Evolutionary conservation across 2,888 invertebrate genomes (phyloP).

Genomic region (Elegia similella): DNA sequence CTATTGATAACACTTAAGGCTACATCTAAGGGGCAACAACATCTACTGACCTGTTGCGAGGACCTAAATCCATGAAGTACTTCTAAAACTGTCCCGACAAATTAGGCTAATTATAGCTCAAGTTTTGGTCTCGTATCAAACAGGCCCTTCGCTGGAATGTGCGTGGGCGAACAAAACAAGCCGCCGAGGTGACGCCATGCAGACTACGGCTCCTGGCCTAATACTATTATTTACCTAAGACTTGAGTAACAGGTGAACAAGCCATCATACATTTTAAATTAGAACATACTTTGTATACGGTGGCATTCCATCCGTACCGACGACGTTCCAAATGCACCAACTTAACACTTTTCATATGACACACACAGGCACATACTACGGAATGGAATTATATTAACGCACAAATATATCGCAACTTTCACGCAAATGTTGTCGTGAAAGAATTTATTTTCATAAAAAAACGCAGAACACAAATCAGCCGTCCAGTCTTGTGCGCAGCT

Average conservation of each 20-base stretch:
- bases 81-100: constrained; percentile 9
- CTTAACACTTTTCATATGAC: constrained; percentile 37
- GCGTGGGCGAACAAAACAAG: constrained; percentile 38
- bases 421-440: constrained; percentile 24
- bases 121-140: constrained; percentile 22
- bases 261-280: constrained; percentile 11
- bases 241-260: constrained; percentile 3
- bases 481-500: constrained; percentile 23
- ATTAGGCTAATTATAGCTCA: constrained; percentile 30
- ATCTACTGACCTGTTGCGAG: background rate
- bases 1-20: background rate
- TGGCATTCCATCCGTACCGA: constrained; percentile 61
- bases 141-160: constrained; percentile 22
- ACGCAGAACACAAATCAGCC: constrained; percentile 6
- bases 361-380: constrained; percentile 32
- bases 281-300: constrained; percentile 51
- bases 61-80: background rate
- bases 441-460: constrained; percentile 24
- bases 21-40: background rate
- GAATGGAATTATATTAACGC: constrained; percentile 14
- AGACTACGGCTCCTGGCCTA: background rate
- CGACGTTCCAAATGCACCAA: constrained; percentile 36
- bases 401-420: constrained; percentile 23
- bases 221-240: constrained; percentile 1
- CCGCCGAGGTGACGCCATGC: constrained; percentile 15